phyloP scores from a whole-genome alignment of 2,888 invertebrate species.

The Eugnorisma glareosa region DNA sequence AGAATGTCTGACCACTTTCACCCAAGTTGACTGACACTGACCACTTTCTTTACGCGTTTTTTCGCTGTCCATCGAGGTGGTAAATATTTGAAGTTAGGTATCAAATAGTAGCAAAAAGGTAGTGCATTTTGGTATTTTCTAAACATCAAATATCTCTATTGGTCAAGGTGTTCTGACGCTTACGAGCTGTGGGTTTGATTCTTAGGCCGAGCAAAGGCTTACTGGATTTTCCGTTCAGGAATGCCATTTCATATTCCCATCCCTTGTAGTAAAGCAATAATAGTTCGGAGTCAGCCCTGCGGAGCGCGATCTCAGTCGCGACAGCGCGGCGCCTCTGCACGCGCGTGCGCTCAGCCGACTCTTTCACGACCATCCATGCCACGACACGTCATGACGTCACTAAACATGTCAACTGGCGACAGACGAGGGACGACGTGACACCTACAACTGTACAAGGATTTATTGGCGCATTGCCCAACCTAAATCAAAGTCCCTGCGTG shows the following conservation, averaged over 20 bases:
- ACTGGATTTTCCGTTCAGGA: neutral
- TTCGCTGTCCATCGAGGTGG: too few species aligned
- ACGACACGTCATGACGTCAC: neutral
- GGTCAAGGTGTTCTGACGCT: too few species aligned
- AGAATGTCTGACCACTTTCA: too few species aligned
- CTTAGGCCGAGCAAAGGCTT: too few species aligned
- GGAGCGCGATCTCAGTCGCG: conserved; percentile 16
- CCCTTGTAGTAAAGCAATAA: neutral
- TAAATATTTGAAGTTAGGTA: too few species aligned
- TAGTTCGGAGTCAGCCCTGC: conserved; percentile 23
- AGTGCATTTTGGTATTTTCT: too few species aligned
- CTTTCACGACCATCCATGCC: neutral
- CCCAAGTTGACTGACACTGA: too few species aligned
- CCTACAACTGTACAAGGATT: neutral
- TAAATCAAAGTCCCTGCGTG: too few species aligned
- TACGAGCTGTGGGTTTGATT: neutral
- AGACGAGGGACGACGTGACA: neutral
- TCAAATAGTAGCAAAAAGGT: too few species aligned
- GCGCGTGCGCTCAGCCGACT: conserved; percentile 25
- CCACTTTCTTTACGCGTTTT: too few species aligned
- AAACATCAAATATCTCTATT: too few species aligned
- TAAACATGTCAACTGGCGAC: conserved; percentile 4
- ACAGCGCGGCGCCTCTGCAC: conserved; percentile 19
- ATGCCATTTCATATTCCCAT: neutral
- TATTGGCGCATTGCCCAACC: neutral